Evolutionary conservation across 2,113 vertebrate genomes (phyloP).

Genomic region (Psophia crepitans): DNA sequence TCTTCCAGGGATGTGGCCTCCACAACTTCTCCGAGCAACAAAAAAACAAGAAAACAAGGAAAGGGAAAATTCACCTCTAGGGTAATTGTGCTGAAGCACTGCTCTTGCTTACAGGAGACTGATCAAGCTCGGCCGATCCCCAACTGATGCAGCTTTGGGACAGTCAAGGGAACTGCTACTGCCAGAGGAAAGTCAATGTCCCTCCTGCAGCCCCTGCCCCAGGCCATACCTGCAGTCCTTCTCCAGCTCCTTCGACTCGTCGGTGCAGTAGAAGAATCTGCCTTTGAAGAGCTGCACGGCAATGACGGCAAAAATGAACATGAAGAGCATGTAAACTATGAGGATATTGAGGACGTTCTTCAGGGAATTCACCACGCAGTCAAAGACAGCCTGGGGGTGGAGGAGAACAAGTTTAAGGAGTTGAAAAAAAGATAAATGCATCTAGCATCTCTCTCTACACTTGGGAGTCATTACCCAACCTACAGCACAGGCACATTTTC

Average conservation of each 20-base stretch:
- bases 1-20: too few relatives aligned
- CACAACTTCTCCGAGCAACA: too few relatives aligned
- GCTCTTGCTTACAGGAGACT: not conserved
- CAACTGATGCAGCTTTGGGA: not conserved
- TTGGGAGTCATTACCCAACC: not conserved
- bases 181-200: not conserved
- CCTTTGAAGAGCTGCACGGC: conserved; percentile 98
- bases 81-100: not conserved
- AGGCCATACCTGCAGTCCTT: conserved; percentile 89
- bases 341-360: conserved; percentile 98
- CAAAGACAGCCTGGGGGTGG: conserved; percentile 89
- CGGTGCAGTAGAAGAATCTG: conserved; percentile 95
- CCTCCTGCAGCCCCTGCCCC: not conserved
- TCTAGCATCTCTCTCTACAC: not conserved
- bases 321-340: conserved; percentile 96
- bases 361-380: conserved; percentile 96
- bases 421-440: not conserved
- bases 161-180: not conserved
- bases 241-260: conserved; percentile 93
- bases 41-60: too few relatives aligned
- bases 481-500: not conserved
- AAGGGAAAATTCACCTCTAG: not conserved
- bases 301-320: conserved; percentile 98
- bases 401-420: not conserved
- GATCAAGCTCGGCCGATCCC: not conserved